Conservation (phyloP, 92 coral and sea anemone genomes). For the Phenganax marumi region DNA sequence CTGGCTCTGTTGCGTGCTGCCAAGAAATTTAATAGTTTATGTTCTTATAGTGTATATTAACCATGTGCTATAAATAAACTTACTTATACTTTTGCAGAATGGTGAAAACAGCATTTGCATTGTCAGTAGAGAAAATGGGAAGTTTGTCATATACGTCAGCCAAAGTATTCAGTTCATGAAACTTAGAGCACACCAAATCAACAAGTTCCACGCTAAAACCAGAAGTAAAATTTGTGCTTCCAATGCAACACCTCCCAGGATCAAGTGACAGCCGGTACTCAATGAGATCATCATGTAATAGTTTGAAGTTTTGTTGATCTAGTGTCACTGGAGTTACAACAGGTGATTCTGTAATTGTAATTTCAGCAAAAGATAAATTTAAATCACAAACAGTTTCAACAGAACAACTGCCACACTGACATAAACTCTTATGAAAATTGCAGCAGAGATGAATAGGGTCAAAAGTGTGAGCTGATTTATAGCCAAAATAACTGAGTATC, state of each 20-base stretch:
- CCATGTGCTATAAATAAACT: background rate
- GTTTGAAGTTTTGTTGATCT: constrained; percentile 1
- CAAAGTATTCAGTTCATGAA: background rate
- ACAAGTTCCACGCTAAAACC: constrained; percentile 53
- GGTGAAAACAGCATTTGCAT: background rate
- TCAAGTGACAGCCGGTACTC: constrained; percentile 30
- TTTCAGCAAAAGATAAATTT: background rate
- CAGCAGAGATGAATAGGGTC: constrained; percentile 27
- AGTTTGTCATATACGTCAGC: background rate
- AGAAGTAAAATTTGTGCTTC: constrained; percentile 43
- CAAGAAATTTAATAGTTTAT: no score
- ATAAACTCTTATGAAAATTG: constrained; percentile 24
- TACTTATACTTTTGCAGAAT: background rate
- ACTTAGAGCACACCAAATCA: constrained; percentile 13
- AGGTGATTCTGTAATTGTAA: background rate
- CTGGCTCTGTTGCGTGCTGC: no score
- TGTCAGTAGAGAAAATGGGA: background rate
- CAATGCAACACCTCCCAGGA: constrained; percentile 58
- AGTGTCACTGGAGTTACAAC: background rate
- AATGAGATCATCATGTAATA: constrained; percentile 34
- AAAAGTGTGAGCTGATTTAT: background rate
- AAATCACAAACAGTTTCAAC: constrained; percentile 18
- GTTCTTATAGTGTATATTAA: background rate
- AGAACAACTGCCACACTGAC: constrained; percentile 38
- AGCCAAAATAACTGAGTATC: constrained; percentile 35